phyloP scores from a whole-genome alignment of 2,113 vertebrate species.

The Melanostigma gelatinosum region DNA sequence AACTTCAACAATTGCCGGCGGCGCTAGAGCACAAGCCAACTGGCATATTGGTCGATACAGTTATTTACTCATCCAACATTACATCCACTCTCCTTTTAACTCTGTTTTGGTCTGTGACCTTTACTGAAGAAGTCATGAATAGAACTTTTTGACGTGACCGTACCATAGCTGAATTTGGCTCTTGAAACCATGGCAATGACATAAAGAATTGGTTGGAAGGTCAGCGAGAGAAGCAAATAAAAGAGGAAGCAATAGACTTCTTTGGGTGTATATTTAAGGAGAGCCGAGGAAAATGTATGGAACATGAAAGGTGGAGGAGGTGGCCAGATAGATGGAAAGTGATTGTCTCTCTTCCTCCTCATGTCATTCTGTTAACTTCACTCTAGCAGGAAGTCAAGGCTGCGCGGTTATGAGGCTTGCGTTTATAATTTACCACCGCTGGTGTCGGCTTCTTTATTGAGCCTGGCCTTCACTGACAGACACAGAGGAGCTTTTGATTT shows the following conservation, averaged over 20 bases:
- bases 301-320: conserved; percentile 21
- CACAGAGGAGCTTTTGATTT: conserved; percentile 72
- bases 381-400: conserved; percentile 63
- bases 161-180: neutral
- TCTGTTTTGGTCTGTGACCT: neutral
- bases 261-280: neutral
- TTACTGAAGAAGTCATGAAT: neutral
- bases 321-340: conserved; percentile 30
- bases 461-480: conserved; percentile 76
- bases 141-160: neutral
- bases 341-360: conserved; percentile 33
- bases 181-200: neutral
- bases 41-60: neutral
- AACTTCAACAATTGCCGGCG: neutral
- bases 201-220: neutral
- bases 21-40: neutral
- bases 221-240: neutral
- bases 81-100: neutral
- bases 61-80: neutral
- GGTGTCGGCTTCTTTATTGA: conserved; percentile 68
- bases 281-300: neutral
- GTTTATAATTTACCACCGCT: conserved; percentile 65
- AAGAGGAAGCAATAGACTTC: neutral
- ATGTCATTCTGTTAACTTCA: conserved; percentile 49
- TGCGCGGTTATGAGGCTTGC: conserved; percentile 50